A percentile compares a stretch with the other conserved stretches of the same genome.
phyloP scores from a whole-genome alignment of 1,140 invertebrate genomes.

The Acyrthosiphon pisum region DNA sequence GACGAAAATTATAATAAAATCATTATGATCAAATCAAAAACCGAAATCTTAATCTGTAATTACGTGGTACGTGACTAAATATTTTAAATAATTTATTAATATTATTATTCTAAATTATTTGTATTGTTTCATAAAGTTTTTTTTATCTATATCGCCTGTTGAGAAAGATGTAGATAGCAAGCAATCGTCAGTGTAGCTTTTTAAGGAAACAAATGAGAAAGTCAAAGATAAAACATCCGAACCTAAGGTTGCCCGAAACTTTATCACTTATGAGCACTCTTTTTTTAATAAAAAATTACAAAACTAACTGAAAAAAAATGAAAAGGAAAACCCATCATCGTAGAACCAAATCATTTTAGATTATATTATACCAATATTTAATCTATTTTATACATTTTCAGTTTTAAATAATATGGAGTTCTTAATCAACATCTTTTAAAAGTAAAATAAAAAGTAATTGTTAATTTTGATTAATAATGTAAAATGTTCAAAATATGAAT shows the following conservation, averaged over 20 bases:
- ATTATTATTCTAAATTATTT: neutral
- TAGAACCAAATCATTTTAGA: neutral
- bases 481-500: neutral
- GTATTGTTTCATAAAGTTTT: neutral
- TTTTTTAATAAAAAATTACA: neutral
- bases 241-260: neutral
- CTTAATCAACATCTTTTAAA: neutral
- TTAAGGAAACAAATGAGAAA: neutral
- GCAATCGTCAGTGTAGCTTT: neutral
- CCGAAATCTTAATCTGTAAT: neutral
- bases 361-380: neutral
- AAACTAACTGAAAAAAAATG: neutral
- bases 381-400: neutral
- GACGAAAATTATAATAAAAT: neutral
- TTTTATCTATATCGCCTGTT: neutral
- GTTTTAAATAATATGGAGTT: neutral
- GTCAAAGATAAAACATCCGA: neutral
- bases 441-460: neutral
- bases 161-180: neutral
- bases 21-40: neutral
- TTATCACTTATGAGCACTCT: neutral
- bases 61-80: neutral
- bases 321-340: neutral
- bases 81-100: neutral
- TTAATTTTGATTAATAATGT: neutral